Percentiles rank a stretch among this genome's conserved stretches.
These are phyloP conservation scores for Hyperoplus immaculatus DNA, from an alignment of 2,797 vertebrate species.

Conservation along the genomic window DNA sequence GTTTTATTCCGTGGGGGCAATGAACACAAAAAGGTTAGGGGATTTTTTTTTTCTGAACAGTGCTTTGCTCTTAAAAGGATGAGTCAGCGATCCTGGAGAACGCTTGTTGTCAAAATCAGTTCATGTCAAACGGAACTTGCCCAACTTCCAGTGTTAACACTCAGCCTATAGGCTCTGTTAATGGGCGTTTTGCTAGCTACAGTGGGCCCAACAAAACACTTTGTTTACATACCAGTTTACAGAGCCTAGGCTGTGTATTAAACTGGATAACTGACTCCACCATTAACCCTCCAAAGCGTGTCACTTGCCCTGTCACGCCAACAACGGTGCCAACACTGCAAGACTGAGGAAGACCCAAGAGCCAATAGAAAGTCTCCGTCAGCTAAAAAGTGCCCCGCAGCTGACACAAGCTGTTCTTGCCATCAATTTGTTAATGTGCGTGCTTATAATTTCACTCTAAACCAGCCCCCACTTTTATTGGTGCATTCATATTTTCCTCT, in stretches of 20 bases:
- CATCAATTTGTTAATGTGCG: slow-evolving; percentile 66
- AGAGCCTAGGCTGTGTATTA: too few species aligned
- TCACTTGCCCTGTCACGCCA: slow-evolving; percentile 39
- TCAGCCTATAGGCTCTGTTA: too few species aligned
- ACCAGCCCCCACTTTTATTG: slow-evolving; percentile 50
- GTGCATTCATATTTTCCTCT: slow-evolving; percentile 64
- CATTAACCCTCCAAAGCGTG: neutral
- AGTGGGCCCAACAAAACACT: too few species aligned
- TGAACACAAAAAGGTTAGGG: slow-evolving; percentile 3
- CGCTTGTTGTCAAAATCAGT: too few species aligned
- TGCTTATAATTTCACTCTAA: slow-evolving; percentile 41
- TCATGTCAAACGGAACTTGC: too few species aligned
- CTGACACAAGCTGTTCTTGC: slow-evolving; percentile 73
- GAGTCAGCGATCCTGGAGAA: too few species aligned
- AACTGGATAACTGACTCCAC: too few species aligned
- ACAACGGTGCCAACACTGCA: slow-evolving; percentile 45
- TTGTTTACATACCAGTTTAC: too few species aligned
- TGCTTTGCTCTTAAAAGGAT: slow-evolving; percentile 10
- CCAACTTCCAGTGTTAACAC: too few species aligned
- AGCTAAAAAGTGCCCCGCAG: slow-evolving; percentile 66
- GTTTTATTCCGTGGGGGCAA: slow-evolving; percentile 11
- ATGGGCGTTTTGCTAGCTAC: too few species aligned
- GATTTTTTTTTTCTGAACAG: slow-evolving; percentile 14
- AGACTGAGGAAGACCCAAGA: slow-evolving; percentile 46
- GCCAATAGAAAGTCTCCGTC: slow-evolving; percentile 63